Base-by-base conservation (phyloP, 2,888 invertebrate genomes). In the Cerastis rubricosa region DNA sequence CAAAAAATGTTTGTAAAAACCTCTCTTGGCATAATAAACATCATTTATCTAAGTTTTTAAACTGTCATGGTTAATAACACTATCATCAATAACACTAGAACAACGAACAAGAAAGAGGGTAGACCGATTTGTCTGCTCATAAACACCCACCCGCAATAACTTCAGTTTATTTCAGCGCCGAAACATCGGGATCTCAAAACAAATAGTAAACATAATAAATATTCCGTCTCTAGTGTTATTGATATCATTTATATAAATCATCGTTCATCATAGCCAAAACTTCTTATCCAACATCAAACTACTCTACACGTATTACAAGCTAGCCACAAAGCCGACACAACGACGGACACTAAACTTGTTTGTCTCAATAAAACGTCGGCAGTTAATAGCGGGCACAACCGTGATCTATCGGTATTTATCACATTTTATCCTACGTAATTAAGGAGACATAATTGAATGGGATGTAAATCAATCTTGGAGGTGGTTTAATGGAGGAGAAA, bases 301-400 rank as follows among this genome's bases (percentile, higher is more conserved):
- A 68, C 0, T 79, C 80, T 3, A 29, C 0, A 11, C 25, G 29
- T 67, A 81, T 81, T 72, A 67, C 22, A 29, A 66, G 70, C 54
- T 65, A 49, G 73, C 78, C 81, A 76, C 85, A 83, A 84, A 76
- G 74, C 76, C 66, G 79, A 82, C 83, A 81, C 81, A 80, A 74
- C 77, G 81, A 70, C 77, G 84, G 81, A 87, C 87, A 88, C 78
- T 89, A 89, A 88, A 89, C 88, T 80, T 88, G 90, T 90, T 89
- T 87, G 87, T 89, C 85, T 87, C 85, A 74, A 89, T 90, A 90
- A 89, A 89, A 85, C 80, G 65, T 69, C 76, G 72, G 57, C 81
- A 85, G 80, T 87, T 90, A 89, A 89, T 89, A 85, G 84, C 81
- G 66, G 78, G 78, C 40, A 68, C 79, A 80, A 49, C 35, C 76